Percentiles rank a stretch among this genome's conserved stretches.
Evolutionary conservation across 2,113 vertebrate genomes (phyloP).

Genomic region (Fulmarus glacialis): DNA sequence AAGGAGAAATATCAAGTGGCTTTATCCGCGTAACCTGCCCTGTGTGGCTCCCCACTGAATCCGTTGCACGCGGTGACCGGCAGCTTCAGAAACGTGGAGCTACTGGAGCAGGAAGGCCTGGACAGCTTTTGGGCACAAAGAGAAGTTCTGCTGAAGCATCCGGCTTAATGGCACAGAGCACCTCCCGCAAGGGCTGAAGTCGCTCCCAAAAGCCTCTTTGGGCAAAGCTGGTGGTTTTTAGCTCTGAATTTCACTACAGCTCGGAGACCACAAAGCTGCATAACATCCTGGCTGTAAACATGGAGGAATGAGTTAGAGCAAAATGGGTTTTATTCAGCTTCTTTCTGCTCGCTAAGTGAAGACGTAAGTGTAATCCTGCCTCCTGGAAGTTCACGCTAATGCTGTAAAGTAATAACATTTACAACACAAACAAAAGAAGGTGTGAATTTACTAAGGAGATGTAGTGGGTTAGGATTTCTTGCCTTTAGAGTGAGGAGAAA

Average conservation of each 20-base stretch:
- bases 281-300: neutral
- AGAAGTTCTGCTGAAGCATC: neutral
- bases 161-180: neutral
- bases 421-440: neutral
- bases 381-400: neutral
- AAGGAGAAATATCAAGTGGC: neutral
- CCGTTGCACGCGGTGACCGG: rapidly evolving
- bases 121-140: neutral
- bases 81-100: neutral
- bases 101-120: neutral
- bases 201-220: neutral
- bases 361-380: neutral
- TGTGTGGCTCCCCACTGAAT: neutral
- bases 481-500: neutral
- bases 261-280: neutral
- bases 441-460: neutral
- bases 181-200: neutral
- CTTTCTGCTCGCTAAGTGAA: neutral
- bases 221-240: neutral
- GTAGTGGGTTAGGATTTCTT: neutral
- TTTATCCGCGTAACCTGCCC: neutral
- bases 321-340: neutral
- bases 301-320: neutral
- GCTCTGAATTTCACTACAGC: neutral
- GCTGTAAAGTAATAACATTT: neutral